Conservation (phyloP, 2,113 vertebrate species). For the Haemorhous mexicanus region DNA sequence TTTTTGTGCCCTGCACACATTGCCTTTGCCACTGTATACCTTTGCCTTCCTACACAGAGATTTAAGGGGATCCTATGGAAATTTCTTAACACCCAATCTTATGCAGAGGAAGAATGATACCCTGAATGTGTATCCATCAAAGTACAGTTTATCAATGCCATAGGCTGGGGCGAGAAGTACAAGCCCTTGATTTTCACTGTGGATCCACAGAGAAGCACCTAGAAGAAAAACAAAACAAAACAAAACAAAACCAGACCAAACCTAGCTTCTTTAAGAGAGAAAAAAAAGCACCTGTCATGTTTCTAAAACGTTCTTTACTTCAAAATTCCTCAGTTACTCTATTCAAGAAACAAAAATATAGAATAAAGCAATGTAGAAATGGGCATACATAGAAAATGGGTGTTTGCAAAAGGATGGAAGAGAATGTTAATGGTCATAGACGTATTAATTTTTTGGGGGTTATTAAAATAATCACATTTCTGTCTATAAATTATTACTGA, state of each 20-base stretch:
- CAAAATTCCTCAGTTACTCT: not conserved
- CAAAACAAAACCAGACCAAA: not conserved
- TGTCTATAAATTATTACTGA: not conserved
- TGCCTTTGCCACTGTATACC: not conserved
- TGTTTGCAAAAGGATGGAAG: not conserved
- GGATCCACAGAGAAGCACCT: slow-evolving; percentile 3
- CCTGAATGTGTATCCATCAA: slow-evolving; percentile 27
- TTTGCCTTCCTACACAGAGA: not conserved
- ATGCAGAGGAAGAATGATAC: not conserved
- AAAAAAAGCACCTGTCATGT: not conserved
- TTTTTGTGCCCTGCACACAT: not conserved
- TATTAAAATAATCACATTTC: not conserved
- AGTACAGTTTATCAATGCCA: slow-evolving; percentile 31
- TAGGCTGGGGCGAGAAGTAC: not conserved
- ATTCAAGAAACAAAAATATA: not conserved
- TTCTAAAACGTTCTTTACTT: not conserved
- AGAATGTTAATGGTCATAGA: not conserved
- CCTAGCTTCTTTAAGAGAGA: not conserved
- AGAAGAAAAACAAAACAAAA: not conserved
- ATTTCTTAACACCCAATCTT: not conserved
- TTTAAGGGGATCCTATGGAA: not conserved
- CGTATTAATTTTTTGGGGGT: not conserved
- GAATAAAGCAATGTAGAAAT: not conserved
- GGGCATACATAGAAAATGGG: not conserved
- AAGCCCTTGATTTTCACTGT: slow-evolving; percentile 26